Conservation (phyloP, 2,113 vertebrate genomes). For the Apeltes quadracus region DNA sequence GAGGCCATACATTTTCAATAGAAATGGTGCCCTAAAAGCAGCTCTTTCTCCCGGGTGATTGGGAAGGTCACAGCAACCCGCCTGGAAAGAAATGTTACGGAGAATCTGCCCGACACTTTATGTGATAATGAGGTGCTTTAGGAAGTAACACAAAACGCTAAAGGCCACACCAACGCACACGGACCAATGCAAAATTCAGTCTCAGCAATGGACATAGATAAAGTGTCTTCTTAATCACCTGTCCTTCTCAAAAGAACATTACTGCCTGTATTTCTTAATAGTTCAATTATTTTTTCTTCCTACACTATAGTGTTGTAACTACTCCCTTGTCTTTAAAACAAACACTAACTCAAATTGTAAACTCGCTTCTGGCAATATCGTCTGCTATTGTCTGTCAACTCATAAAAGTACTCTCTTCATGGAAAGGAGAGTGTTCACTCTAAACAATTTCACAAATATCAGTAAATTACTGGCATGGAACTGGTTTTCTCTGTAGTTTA, state of each 20-base stretch:
- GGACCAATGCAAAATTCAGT: background rate
- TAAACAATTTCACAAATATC: too few species aligned
- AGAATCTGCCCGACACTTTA: constrained; percentile 10
- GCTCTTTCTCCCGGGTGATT: constrained; percentile 14
- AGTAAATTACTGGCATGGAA: too few species aligned
- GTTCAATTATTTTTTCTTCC: constrained; percentile 27
- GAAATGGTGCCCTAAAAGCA: constrained; percentile 17
- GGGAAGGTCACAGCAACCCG: constrained; percentile 27
- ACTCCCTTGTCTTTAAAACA: constrained; percentile 46
- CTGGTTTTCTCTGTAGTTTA: too few species aligned
- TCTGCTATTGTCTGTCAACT: constrained; percentile 57
- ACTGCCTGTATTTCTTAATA: constrained; percentile 10
- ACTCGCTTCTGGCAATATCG: constrained; percentile 35
- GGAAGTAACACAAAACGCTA: constrained; percentile 1
- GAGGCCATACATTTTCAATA: background rate
- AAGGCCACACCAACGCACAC: background rate
- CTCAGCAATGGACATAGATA: constrained; percentile 1
- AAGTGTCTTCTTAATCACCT: too few species aligned
- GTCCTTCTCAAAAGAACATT: too few species aligned
- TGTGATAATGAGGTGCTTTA: constrained; percentile 18
- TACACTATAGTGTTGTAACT: constrained; percentile 30
- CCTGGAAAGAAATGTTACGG: constrained; percentile 16
- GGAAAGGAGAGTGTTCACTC: constrained; percentile 11
- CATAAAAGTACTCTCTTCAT: too few species aligned
- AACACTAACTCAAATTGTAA: constrained; percentile 37